A percentile compares a stretch with the other conserved stretches of the same genome.
Conservation (phyloP, 2,797 vertebrate genomes). For the Fringilla coelebs region DNA sequence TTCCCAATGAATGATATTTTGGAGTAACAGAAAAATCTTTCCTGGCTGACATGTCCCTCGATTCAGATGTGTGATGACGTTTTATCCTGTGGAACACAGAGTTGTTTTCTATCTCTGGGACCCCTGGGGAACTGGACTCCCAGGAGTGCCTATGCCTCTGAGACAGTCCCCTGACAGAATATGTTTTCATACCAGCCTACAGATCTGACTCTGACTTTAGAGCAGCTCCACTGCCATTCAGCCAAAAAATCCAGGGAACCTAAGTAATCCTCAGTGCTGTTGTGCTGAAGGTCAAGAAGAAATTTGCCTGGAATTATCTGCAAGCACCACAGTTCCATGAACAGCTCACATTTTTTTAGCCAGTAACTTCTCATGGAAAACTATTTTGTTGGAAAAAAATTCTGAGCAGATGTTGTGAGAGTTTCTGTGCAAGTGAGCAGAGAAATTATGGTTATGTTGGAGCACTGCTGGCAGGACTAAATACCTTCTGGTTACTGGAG, state of each 20-base stretch:
- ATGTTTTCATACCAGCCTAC: background rate
- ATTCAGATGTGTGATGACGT: background rate
- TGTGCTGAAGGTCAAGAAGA: background rate
- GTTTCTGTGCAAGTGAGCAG: background rate
- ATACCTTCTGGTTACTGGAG: constrained; percentile 1
- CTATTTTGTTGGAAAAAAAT: background rate
- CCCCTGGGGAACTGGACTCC: background rate
- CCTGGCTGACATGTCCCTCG: background rate
- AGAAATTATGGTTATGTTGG: background rate
- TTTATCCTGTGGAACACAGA: background rate
- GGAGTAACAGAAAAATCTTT: background rate
- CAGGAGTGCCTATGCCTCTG: background rate
- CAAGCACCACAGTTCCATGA: background rate
- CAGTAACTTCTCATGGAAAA: background rate
- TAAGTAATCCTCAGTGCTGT: background rate
- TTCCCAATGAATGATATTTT: background rate
- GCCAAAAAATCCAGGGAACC: background rate
- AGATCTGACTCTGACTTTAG: background rate
- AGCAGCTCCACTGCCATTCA: background rate
- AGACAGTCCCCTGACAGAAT: background rate
- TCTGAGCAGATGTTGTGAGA: background rate
- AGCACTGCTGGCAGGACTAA: background rate
- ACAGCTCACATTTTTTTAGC: background rate
- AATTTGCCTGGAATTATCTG: background rate
- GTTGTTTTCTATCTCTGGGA: background rate